Base-by-base conservation (phyloP, 1,140 invertebrate genomes). In the Drosophila sturtevanti region DNA sequence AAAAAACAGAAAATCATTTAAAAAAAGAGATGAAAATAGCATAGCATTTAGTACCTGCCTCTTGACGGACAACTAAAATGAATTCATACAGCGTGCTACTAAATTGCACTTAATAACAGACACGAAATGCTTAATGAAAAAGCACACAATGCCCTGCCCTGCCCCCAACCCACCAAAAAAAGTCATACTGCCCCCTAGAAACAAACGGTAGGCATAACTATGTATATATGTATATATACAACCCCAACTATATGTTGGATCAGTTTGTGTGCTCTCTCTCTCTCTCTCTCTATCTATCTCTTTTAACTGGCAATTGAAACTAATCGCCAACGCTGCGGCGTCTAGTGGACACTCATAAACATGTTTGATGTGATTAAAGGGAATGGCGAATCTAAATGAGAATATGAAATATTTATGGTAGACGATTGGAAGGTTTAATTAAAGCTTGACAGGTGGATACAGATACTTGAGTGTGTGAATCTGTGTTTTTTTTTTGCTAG, bases 221-320 rank as follows among this genome's bases (percentile, higher is more conserved):
- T n/a, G n/a, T n/a, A n/a, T n/a, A n/a, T n/a, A n/a, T n/a, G n/a
- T n/a, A n/a, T n/a, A n/a, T 14, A 44, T 6, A 44, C 41, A n/a
- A n/a, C 38, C 4, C n/a, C n/a, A 41, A 41, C n/a, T 41, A 14
- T 41, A 41, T 22, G 51, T 54, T 27, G n/a, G 22, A 22, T 24
- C 51, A 63, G 12, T 38, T n/a, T n/a, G 12, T n/a, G 0, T n/a
- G 4, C n/a, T 21, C 41, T 21, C 41, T 9, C 41, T 18, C n/a
- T 44, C 14, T 38, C 37, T 41, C 38, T 14, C n/a, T 35, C 34
- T n/a, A n/a, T n/a, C 68, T 62, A 51, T 61, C 56, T 68, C 79
- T 56, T 21, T 51, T 44, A 27, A 37, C 35, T 56, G 31, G 61
- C 79, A 87, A 87, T 87, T 87, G 82, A 87, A 82, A 87, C 79